These are phyloP conservation scores for Megalops atlanticus DNA, from an alignment of 2,113 vertebrate species.

Conservation along the genomic window DNA sequence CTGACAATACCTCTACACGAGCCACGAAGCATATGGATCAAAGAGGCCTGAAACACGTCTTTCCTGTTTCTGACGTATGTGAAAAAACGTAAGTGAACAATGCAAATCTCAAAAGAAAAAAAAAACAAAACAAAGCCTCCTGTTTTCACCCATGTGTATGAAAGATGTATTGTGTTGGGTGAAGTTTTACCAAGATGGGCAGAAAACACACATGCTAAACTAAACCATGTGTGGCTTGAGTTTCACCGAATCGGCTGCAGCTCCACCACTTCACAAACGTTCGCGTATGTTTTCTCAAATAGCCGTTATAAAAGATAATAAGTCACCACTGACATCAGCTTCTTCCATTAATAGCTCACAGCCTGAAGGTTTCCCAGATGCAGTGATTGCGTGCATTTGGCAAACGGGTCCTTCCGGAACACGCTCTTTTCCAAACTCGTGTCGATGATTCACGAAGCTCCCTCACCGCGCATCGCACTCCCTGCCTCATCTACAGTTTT, in stretches of 20 bases:
- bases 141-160: slow-evolving; percentile 4
- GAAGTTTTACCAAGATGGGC: slow-evolving; percentile 51
- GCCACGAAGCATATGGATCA: slow-evolving; percentile 65
- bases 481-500: not conserved
- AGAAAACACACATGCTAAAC: slow-evolving; percentile 60
- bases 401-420: slow-evolving; percentile 31
- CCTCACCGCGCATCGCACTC: slow-evolving; percentile 7
- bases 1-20: slow-evolving; percentile 62
- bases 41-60: slow-evolving; percentile 46
- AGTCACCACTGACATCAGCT: not conserved
- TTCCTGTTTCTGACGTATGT: slow-evolving; percentile 37
- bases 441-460: not conserved
- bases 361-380: slow-evolving; percentile 13
- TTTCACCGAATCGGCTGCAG: not conserved
- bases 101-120: not conserved
- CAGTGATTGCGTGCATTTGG: slow-evolving; percentile 37
- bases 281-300: not conserved
- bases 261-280: not conserved
- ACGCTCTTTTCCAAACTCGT: not conserved
- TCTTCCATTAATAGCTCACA: not conserved
- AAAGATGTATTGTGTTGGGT: slow-evolving; percentile 15
- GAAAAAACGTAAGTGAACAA: slow-evolving; percentile 51
- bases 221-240: slow-evolving; percentile 31
- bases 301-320: not conserved
- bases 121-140: slow-evolving; percentile 23